Evolutionary conservation across 2,113 vertebrate species (phyloP).

Genomic region (Bagarius yarrelli): DNA sequence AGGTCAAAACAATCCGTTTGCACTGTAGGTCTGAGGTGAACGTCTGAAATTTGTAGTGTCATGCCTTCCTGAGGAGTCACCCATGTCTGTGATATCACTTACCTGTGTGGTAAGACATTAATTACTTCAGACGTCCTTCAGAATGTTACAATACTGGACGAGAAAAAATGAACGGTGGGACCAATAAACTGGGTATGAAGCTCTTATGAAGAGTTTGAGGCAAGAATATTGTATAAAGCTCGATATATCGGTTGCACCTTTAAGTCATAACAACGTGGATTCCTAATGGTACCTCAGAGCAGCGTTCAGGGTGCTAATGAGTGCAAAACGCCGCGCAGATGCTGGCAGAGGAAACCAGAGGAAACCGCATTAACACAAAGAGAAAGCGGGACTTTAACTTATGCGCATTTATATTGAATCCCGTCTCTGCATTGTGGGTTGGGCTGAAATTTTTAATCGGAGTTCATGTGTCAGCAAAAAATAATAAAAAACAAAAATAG

Average conservation of each 20-base stretch:
- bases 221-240: neutral
- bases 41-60: neutral
- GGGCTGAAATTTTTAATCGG: neutral
- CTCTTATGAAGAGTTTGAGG: neutral
- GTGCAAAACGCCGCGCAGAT: neutral
- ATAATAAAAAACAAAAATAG: neutral
- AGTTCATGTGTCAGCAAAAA: slow-evolving; percentile 14
- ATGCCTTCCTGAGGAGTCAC: neutral
- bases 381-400: slow-evolving; percentile 9
- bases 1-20: neutral
- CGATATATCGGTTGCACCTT: neutral
- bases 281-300: neutral
- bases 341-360: neutral
- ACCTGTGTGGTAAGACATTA: neutral
- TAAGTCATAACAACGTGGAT: neutral
- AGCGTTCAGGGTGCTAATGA: neutral
- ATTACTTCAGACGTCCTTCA: neutral
- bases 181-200: neutral
- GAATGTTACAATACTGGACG: neutral
- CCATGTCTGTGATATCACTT: neutral
- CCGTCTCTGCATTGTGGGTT: slow-evolving; percentile 16
- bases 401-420: slow-evolving; percentile 33
- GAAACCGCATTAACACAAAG: slow-evolving; percentile 17
- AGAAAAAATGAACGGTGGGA: neutral
- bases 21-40: neutral